A percentile compares a stretch with the other conserved stretches of the same genome.
phyloP scores from a whole-genome alignment of 1,140 invertebrate species.

The Plutomurus gul region DNA sequence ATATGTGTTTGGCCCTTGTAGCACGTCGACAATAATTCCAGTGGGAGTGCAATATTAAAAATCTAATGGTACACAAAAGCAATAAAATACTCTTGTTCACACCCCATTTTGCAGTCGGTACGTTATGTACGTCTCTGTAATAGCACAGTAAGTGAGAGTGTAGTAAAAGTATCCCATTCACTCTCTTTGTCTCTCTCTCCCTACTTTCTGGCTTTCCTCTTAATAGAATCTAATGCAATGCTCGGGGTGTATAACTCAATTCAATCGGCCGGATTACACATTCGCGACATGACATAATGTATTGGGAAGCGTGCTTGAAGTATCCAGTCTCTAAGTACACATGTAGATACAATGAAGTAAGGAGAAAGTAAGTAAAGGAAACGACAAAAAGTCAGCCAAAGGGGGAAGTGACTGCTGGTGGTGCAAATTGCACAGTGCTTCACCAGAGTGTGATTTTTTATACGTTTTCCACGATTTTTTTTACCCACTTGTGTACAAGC shows the following conservation, averaged over 20 bases:
- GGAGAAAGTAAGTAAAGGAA: neutral
- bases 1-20: neutral
- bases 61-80: slow-evolving; percentile 35
- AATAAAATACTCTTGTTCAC: slow-evolving; percentile 36
- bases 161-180: no score
- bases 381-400: neutral
- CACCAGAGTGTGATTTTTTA: neutral
- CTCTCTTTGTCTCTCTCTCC: neutral
- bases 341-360: neutral
- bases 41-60: slow-evolving; percentile 15
- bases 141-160: neutral
- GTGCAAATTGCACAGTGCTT: neutral
- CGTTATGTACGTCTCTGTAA: neutral
- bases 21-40: neutral
- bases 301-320: slow-evolving; percentile 4
- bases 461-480: neutral
- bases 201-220: neutral
- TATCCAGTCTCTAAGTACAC: neutral
- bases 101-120: slow-evolving; percentile 17
- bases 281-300: slow-evolving; percentile 21
- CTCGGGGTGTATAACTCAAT: slow-evolving; percentile 2
- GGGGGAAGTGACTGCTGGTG: neutral
- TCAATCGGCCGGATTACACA: slow-evolving; percentile 19
- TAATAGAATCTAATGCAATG: slow-evolving; percentile 20
- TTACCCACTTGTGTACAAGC: neutral